Conservation (phyloP, 2,113 vertebrate genomes). For the Falcunculus frontatus region DNA sequence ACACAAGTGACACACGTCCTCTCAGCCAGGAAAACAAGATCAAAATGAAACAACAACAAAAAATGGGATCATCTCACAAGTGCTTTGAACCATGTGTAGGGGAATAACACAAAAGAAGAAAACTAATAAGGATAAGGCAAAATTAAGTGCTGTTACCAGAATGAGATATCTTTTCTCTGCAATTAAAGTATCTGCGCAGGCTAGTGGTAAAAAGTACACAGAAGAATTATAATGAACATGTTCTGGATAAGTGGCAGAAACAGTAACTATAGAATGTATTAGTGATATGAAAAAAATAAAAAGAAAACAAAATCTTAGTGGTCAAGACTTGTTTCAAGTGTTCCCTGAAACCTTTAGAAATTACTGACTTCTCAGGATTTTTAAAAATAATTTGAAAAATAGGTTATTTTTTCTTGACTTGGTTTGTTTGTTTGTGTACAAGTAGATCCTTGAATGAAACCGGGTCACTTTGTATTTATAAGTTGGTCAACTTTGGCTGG, state of each 20-base stretch:
- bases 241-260: neutral
- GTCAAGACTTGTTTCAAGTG: neutral
- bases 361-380: neutral
- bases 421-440: neutral
- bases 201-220: neutral
- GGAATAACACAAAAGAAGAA: neutral
- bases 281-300: neutral
- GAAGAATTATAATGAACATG: neutral
- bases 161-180: neutral
- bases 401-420: neutral
- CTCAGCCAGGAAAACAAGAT: neutral
- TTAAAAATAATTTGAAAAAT: neutral
- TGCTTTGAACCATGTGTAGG: neutral
- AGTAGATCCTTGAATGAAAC: neutral
- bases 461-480: neutral
- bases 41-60: conserved; percentile 5
- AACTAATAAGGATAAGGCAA: neutral
- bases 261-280: neutral
- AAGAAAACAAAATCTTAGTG: neutral
- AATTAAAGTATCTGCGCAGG: neutral
- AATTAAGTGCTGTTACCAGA: neutral
- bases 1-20: conserved; percentile 5
- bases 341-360: neutral
- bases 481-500: neutral
- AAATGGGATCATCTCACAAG: neutral